These are phyloP conservation scores for Apis dorsata DNA, from an alignment of 1,140 invertebrate genomes.

Conservation along the genomic window DNA sequence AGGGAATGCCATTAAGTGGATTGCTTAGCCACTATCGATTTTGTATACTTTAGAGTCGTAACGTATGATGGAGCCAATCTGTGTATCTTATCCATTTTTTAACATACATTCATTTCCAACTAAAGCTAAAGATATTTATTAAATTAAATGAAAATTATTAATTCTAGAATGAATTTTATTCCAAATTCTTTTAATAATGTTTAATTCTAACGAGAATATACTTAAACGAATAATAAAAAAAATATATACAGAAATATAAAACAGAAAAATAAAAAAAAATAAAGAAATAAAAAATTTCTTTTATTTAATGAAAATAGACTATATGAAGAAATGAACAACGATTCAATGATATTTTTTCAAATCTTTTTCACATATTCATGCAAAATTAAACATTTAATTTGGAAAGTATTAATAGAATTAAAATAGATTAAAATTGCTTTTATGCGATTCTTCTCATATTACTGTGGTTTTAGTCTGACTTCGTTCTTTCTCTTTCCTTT, in stretches of 20 bases:
- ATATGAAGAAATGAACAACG: slow-evolving; percentile 1
- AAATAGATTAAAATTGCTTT: background rate
- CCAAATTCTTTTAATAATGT: background rate
- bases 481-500: too few species aligned
- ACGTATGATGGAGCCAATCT: slow-evolving; percentile 52
- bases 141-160: background rate
- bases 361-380: background rate
- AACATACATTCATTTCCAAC: background rate
- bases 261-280: background rate
- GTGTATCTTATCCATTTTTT: slow-evolving; percentile 6
- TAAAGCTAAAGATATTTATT: background rate
- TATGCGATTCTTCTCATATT: background rate
- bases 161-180: background rate
- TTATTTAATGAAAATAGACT: background rate
- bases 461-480: background rate
- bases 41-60: slow-evolving; percentile 43
- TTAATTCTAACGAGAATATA: background rate
- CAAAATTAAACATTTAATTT: background rate
- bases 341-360: slow-evolving; percentile 7
- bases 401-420: background rate
- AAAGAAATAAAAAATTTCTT: background rate
- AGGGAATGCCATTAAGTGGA: slow-evolving; percentile 64
- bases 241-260: background rate
- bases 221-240: background rate
- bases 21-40: slow-evolving; percentile 63